Base-by-base conservation (phyloP, 2,888 invertebrate species). In the Temnothorax ravouxi region DNA sequence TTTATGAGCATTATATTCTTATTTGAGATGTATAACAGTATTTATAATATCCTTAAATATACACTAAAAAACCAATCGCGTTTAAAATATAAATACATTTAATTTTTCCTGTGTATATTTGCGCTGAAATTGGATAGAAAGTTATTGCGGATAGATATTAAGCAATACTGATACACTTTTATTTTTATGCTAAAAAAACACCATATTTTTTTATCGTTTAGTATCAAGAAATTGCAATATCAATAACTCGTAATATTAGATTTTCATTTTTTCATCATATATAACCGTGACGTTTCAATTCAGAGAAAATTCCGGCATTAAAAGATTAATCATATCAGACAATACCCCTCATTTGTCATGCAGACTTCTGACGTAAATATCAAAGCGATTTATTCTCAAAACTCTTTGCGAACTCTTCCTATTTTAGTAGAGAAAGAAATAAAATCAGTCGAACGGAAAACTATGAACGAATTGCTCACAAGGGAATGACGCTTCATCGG, bases 271-370 rank as follows among this genome's bases (percentile, higher is more conserved):
- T 9, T 38, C 8, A 15, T 15, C 54, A 11, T 34, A 9, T 18
- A 29, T 1, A 21, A 38, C 0, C 0, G 3, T 56, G 13, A 15
- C 6, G 8, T 34, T 69, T 47, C 11, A 4, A 79, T 47, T 44
- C 8, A 44, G 18, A 44, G 25, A 38, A 21, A 71, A 71, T 38
- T 25, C 59, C 59, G 18, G 6, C 59, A 61, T 72, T 80, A 72
- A 61, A 80, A 80, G 79, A 80, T 80, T 80, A 80, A 72, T 71
- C 18, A 56, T 44, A 72, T 80, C 38, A 50, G 13, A 18, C 54
- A 50, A 38, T 18, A 3, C 13, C 13, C 13, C n/a, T 21, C 47
- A 61, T 71, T 38, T 11, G 21, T 77, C 56, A 41, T 15, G 38
- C 5, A 34, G 34, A 71, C 8, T 56, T 72, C 72, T 59, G 56